Evolutionary conservation across 1,140 invertebrate species (phyloP), one percentile per base, ranked within the genome.

Genomic region (Drosophila triauraria): DNA sequence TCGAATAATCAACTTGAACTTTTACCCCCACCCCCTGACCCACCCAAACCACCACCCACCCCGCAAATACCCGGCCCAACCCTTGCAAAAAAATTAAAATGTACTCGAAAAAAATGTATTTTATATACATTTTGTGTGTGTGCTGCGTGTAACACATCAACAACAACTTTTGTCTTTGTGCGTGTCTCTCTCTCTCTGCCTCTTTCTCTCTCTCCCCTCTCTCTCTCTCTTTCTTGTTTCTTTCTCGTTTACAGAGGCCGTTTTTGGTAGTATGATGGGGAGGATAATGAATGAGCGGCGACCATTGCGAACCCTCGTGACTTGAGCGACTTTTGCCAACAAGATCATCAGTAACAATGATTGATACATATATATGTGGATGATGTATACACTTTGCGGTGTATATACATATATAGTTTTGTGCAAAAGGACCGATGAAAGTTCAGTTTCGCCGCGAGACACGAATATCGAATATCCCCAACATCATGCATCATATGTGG

Each of bases 221-320:
- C 75, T 78, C 65, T 76, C 75, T 91, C 67, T 82, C 77, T 77
- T 46, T 70, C 70, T 84, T 72, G 60, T 65, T 80, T 86, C 80
- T 91, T 78, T 92, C 90, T 92, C 82, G 75, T 92, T 92, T 91
- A 91, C 91, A 92, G 91, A 92, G 91, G 91, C 91, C 91, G 91
- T 80, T 86, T 91, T 91, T 92, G 87, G 91, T 92, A 86, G 91
- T 91, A 92, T 92, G 91, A 91, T 92, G 91, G 91, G 91, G 91
- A 92, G 91, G 92, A 92, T 91, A 91, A 83, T 86, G 70, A 85
- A 65, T 63, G 82, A 83, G 62, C 72, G 75, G 74, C 82, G 54
- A 80, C 78, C 81, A 79, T 75, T 78, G 70, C 81, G 71, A 68
- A 82, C 70, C 79, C 84, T 86, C 83, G 83, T 87, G 74, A 79